Conservation (phyloP, 2,113 vertebrate genomes). For the Hemiprocne comata region DNA sequence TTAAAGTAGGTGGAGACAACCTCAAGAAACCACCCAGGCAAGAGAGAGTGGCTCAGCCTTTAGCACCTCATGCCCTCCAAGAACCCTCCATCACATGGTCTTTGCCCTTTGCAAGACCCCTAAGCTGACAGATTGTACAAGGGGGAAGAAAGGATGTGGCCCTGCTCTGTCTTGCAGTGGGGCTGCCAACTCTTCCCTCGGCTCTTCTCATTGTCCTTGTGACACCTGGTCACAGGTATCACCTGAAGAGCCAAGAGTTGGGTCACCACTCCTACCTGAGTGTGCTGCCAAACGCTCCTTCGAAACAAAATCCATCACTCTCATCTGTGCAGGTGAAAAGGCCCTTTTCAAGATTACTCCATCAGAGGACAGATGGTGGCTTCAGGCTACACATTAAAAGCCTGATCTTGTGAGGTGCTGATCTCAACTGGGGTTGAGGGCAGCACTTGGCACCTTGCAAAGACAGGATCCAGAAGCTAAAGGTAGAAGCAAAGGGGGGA, state of each 20-base stretch:
- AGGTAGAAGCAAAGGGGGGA: neutral
- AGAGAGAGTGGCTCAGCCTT: neutral
- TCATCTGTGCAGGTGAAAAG: slow-evolving; percentile 8
- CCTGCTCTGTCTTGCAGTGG: neutral
- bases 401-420: neutral
- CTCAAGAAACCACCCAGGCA: neutral
- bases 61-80: neutral
- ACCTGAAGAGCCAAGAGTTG: neutral
- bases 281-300: neutral
- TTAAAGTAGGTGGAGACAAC: neutral
- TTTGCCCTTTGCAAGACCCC: neutral
- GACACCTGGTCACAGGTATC: neutral
- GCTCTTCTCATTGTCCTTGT: slow-evolving; percentile 8
- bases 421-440: neutral
- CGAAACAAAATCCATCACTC: neutral
- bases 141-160: neutral
- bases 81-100: neutral
- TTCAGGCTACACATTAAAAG: neutral
- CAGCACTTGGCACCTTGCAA: neutral
- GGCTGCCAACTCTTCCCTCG: neutral
- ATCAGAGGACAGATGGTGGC: neutral
- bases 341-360: neutral
- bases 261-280: neutral
- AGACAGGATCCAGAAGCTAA: neutral
- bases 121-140: neutral